Evolutionary conservation across 1,140 invertebrate species (phyloP), one percentile per base, ranked within the genome.

Genomic region (Papilio polyxenes): DNA sequence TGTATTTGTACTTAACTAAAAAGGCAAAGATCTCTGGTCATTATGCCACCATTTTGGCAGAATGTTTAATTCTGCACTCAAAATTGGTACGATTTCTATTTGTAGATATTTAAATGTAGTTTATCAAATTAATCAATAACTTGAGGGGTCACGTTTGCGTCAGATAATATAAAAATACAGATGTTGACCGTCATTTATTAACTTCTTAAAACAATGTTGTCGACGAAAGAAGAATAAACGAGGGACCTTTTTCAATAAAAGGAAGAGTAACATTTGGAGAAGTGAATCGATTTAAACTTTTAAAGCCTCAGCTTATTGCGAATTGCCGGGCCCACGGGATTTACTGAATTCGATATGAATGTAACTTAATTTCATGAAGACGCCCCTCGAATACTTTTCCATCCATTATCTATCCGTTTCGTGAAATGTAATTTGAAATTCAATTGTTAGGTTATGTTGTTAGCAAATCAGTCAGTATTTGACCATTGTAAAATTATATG

Each of bases 211-310:
- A 53, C 20, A 77, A 49, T 56, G 48, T 23, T 53, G 23, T 15
- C 23, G 37, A 75, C 31, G 51, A n/a, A 31, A 77, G 11, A 48
- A 48, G 20, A 77, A 77, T 77, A 77, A 77, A 77, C n/a, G 23
- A 77, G 17, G 48, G 23, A 53, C 51, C 51, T 77, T 53, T 56
- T 77, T 79, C 53, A 79, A 79, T 79, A 79, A 79, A 79, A 79
- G 23, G 20, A 44, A 79, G 44, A 76, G 65, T 37, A 72, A 79
- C 20, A 79, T 62, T 79, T 44, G 31, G n/a, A 40, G 53, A 78
- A 78, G 76, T 78, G 76, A 79, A 79, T 79, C 77, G 77, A 79
- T 79, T 79, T 62, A 40, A 79, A 79, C 53, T 79, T 79, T 79
- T 79, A 59, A 79, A 79, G 53, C 77, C 56, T 79, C 37, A 62